Percentiles rank a stretch among this genome's conserved stretches.
phyloP scores from a whole-genome alignment of 2,797 vertebrate genomes.

The Takifugu ocellatus region DNA sequence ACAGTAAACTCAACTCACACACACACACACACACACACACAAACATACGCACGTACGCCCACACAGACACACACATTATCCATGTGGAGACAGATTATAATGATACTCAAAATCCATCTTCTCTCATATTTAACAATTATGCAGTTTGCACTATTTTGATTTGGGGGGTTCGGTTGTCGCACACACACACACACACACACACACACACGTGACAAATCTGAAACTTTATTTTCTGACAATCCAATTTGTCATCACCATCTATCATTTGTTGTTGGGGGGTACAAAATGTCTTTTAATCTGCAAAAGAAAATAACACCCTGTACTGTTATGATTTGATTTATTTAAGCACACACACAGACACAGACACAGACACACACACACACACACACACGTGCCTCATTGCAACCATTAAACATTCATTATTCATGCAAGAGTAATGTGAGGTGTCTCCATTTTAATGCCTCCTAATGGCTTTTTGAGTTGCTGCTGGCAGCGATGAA shows the following conservation, averaged over 20 bases:
- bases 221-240: background rate
- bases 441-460: slow-evolving; percentile 74
- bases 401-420: slow-evolving; percentile 63
- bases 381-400: slow-evolving; percentile 7
- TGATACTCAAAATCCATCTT: too few species aligned
- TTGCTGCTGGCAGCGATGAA: slow-evolving; percentile 67
- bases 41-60: background rate
- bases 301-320: background rate
- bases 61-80: too few species aligned
- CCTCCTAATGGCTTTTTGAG: slow-evolving; percentile 73
- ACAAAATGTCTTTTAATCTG: background rate
- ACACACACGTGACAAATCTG: background rate
- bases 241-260: background rate
- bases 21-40: slow-evolving; percentile 5
- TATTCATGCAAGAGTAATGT: slow-evolving; percentile 72
- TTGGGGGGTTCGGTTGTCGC: too few species aligned
- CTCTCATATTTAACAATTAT: too few species aligned
- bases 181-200: slow-evolving; percentile 9
- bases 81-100: too few species aligned
- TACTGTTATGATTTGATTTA: background rate
- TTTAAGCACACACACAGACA: slow-evolving; percentile 13
- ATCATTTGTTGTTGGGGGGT: background rate
- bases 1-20: slow-evolving; percentile 4
- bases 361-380: background rate
- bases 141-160: too few species aligned